Conservation (phyloP, 2,113 vertebrate genomes). For the Cygnus atratus region DNA sequence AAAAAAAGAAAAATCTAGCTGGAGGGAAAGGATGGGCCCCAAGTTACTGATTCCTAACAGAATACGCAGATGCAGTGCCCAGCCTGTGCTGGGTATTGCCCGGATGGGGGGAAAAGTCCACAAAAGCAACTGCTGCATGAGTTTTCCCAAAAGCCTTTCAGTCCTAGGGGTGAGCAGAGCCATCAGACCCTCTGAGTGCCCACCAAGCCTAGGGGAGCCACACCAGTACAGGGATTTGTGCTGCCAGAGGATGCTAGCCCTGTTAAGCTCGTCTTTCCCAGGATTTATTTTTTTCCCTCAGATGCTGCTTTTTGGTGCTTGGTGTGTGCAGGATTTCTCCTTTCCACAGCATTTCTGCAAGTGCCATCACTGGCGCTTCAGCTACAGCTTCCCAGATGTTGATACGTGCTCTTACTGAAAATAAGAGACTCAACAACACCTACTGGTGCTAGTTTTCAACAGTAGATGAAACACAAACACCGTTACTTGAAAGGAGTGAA, state of each 20-base stretch:
- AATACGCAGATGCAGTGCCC: background rate
- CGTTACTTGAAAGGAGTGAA: background rate
- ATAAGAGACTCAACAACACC: background rate
- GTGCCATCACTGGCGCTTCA: background rate
- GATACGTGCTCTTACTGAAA: background rate
- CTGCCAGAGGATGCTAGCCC: background rate
- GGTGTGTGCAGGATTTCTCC: background rate
- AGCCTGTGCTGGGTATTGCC: background rate
- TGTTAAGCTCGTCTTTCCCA: background rate
- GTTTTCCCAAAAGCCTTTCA: background rate
- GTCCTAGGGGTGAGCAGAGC: background rate
- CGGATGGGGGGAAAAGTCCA: background rate
- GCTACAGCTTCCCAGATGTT: background rate
- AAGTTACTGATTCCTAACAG: conserved; percentile 1
- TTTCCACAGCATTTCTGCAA: background rate
- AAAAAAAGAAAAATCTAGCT: background rate
- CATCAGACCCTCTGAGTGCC: background rate
- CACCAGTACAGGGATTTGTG: background rate
- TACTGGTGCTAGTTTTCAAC: background rate
- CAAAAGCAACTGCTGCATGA: background rate
- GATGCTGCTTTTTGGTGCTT: accelerated
- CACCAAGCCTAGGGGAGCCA: background rate
- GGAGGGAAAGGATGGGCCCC: background rate
- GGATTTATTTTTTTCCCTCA: background rate
- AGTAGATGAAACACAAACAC: background rate